Percentiles rank a stretch among this genome's conserved stretches.
phyloP scores from a whole-genome alignment of 2,113 vertebrate species.

The Eira barbara region DNA sequence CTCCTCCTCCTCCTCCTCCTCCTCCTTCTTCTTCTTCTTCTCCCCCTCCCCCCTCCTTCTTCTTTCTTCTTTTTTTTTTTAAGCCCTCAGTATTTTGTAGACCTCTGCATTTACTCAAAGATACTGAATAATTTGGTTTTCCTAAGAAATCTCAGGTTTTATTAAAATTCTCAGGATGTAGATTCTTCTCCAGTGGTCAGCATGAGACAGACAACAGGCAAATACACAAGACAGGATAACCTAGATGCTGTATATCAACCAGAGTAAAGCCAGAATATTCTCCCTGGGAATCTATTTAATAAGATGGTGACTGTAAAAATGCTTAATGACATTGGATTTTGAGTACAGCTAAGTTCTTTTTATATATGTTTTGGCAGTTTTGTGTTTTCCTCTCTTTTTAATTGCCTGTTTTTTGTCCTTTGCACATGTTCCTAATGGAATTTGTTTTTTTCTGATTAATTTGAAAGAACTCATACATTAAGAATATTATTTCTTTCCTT shows the following conservation, averaged over 20 bases:
- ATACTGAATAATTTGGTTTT: background rate
- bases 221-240: background rate
- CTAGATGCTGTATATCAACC: background rate
- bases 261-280: background rate
- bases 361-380: background rate
- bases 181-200: background rate
- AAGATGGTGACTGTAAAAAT: background rate
- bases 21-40: too few relatives aligned
- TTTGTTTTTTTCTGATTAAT: background rate
- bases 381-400: background rate
- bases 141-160: background rate
- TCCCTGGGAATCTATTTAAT: background rate
- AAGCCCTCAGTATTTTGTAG: background rate
- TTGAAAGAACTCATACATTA: background rate
- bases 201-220: background rate
- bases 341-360: background rate
- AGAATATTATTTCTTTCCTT: background rate
- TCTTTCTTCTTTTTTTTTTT: too few relatives aligned
- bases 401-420: background rate
- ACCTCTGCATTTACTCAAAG: background rate
- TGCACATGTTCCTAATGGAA: background rate
- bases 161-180: background rate
- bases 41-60: too few relatives aligned
- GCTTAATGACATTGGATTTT: background rate
- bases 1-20: accelerated